Conservation (phyloP, 2,888 invertebrate genomes). For the Acanthopleura granulata region DNA sequence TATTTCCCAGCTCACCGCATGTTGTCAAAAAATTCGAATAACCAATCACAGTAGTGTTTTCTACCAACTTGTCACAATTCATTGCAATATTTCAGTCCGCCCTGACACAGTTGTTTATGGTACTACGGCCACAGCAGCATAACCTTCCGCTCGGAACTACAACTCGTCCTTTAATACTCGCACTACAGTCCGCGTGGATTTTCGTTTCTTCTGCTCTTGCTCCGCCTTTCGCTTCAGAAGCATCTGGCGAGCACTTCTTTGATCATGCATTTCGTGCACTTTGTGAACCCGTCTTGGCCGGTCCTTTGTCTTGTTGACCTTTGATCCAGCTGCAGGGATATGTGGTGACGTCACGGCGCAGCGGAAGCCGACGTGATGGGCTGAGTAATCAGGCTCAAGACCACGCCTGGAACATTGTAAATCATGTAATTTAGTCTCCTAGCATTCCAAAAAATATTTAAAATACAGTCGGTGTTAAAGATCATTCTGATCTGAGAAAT, state of each 20-base stretch:
- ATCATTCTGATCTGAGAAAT: too few species aligned
- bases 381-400: constrained; percentile 53
- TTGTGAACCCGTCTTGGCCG: not conserved
- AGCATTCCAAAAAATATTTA: too few species aligned
- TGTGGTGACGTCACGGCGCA: constrained; percentile 46
- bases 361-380: constrained; percentile 67
- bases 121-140: too few species aligned
- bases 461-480: too few species aligned
- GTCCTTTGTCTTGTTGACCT: not conserved
- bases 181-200: not conserved
- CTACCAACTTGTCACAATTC: too few species aligned
- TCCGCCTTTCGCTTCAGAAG: not conserved
- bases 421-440: not conserved
- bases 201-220: not conserved
- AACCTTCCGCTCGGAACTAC: too few species aligned
- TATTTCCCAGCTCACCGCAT: too few species aligned
- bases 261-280: constrained; percentile 6
- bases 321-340: not conserved
- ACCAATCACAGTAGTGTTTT: too few species aligned
- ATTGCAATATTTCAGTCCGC: too few species aligned
- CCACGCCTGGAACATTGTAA: constrained; percentile 50
- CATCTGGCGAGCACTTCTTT: not conserved
- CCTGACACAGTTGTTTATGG: too few species aligned
- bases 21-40: too few species aligned
- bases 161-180: too few species aligned